Evolutionary conservation across 2,888 invertebrate genomes (phyloP), one percentile per base, ranked within the genome.

Genomic region (Cryptus viduatorius): DNA sequence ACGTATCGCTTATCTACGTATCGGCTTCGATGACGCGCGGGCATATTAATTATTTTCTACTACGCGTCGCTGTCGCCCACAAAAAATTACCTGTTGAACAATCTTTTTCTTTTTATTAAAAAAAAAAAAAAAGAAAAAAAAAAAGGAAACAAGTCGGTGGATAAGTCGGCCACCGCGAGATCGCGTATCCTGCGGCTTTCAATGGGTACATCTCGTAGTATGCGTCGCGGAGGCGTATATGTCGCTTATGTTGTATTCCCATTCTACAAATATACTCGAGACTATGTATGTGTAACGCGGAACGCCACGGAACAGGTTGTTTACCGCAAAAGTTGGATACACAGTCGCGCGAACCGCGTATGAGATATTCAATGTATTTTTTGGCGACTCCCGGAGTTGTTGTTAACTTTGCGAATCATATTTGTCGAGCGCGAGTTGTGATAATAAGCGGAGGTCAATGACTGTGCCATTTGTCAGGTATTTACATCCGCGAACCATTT

Each of bases 181-280:
- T 24, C 19, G 19, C 72, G 72, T 72, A 42, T 44, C 59, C 72
- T 24, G 72, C 42, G 72, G 56, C 72, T 72, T 59, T 14, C 10
- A 56, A 44, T 59, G 72, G 59, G 72, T 42, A 56, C 56, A 59
- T 72, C 44, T 72, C 56, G 24, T 44, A 56, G 72, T 72, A 72
- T 24, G 59, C 72, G 14, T 72, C 44, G 56, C 8, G 37, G 0
- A 72, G 72, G 44, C 72, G 72, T 42, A 72, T 42, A 72, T 72
- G 72, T 72, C 24, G 72, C 72, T 56, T 72, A 72, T 44, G 44
- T 44, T 59, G 44, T 72, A 59, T 59, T 56, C 29, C 59, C 10
- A 46, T 46, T 29, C 8, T 29, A 44, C 42, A 59, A 42, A 44
- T 31, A 44, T 72, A 29, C 37, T 42, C 19, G 44, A 37, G 19